Evolutionary conservation across 2,113 vertebrate genomes (phyloP), one percentile per base, ranked within the genome.

Genomic region (Thamnophis sirtalis): DNA sequence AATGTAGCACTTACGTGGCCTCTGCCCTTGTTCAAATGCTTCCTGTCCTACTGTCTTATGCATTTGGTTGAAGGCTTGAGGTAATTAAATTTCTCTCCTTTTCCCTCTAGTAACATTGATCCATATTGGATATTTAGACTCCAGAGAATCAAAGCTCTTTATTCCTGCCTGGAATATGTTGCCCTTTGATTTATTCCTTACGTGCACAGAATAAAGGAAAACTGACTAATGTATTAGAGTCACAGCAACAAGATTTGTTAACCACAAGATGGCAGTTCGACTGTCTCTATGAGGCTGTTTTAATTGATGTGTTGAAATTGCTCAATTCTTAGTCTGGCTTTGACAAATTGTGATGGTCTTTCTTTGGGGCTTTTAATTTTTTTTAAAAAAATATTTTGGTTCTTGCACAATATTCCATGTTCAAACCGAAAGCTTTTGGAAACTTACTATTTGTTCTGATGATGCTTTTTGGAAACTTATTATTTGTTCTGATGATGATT

Each of bases 11-110:
- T 93, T 95, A 90, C 13, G 58, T 89, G 60, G 89, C 80, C 95
- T 87, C 90, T 60, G n/a, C 38, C 94, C 93, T 33, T 89, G 86
- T 43, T 51, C 93, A 93, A 88, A 92, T 28, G 4, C 80, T 92
- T 86, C 73, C 15, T 38, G 4, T 93, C n/a, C 2, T 0, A 24
- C 88, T 6, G 63, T 91, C 89, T 55, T 90, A 87, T 93, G 86
- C 93, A 93, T 92, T 80, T 86, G 87, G 24, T 86, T 92, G 92
- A 89, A 95, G 80, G 90, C 92, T 95, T 89, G 53, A 96, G 54
- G 94, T 96, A 96, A 96, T 97, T 96, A 97, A 96, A 96, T 97
- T 92, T 96, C 60, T 92, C 86, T 96, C 90, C 95, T 90, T 96
- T 93, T 53, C 48, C 5, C 93, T 97, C 89, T 90, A 60, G 90